Evolutionary conservation across 2,888 invertebrate species (phyloP), one percentile per base, ranked within the genome.

Genomic region (Helicoverpa assulta): DNA sequence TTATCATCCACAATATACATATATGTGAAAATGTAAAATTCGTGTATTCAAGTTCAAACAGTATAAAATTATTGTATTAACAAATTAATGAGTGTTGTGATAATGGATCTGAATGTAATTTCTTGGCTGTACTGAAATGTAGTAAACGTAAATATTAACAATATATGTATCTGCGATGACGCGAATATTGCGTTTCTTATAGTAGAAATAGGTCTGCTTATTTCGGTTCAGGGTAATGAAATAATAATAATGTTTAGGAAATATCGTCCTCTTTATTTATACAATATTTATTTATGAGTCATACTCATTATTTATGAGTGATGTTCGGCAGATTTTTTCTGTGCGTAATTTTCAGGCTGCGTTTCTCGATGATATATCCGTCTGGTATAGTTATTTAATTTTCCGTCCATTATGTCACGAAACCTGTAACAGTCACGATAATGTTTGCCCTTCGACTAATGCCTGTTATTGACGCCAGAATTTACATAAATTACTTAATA

Each of bases 81-180:
- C 16, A n/a, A 47, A 47, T 47, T 43, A 33, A 53, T 53, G 12
- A 57, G 33, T 75, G 59, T 68, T 54, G 67, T 73, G 19, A 16
- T 59, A 55, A 40, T 18, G 12, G 55, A 68, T 52, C 33, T 29
- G 33, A 67, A 37, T 59, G 33, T 37, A 33, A 50, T 18, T 75
- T 68, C 10, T 29, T 75, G 40, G 40, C 40, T 40, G 40, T 40
- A n/a, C 54, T 55, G 51, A 57, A 47, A 53, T 6, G 0, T 63
- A 52, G n/a, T 29, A n/a, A 16, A 47, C 47, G 47, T 47, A 6
- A 43, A n/a, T 47, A 47, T 6, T 47, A 47, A 47, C n/a, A 16
- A n/a, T 16, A 47, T 47, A 47, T 47, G 47, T n/a, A n/a, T n/a
- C 16, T 47, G 16, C n/a, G 5, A 47, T 47, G 14, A 40, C 40